Base-by-base conservation (phyloP, 2,888 invertebrate species). In the Himalopsyche tibetana region DNA sequence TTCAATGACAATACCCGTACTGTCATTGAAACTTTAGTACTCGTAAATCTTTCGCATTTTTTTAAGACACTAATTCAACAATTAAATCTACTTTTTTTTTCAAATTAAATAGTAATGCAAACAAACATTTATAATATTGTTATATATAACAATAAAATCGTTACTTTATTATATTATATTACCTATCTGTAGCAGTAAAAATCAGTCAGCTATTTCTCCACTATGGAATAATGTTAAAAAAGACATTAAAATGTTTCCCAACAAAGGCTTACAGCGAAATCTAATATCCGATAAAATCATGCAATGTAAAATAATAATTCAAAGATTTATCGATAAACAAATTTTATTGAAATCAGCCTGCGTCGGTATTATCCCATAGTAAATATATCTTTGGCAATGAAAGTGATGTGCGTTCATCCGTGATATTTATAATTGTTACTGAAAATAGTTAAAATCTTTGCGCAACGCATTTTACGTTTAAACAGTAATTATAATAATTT, bases 271-370 rank as follows among this genome's bases (percentile, higher is more conserved):
- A 74, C 38, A 74, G 74, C 74, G 36, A 74, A 36, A 74, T 74
- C 74, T 74, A 74, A 74, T 74, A 74, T 74, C 74, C 74, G 74
- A 74, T 36, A 74, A 74, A 74, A 74, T 74, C 74, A 74, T 74
- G 74, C 74, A 74, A 74, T 74, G 74, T 36, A 74, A 74, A 74
- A 74, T 74, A 74, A 74, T 74, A 74, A 74, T 36, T 74, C 74
- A 74, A 74, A 74, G 74, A 74, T 74, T 74, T 74, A 38, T 74
- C 74, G 74, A 74, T 74, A 74, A 74, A 19, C 74, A 74, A 74
- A 74, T 74, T 74, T 74, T 63, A 74, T 74, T 74, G 74, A 74
- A 74, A 74, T 74, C 9, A 74, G 5, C 38, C 63, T 63, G 63
- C 63, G 8, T 74, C 74, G 74, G 4, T 38, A 38, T 74, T 74